Evolutionary conservation across 1,140 invertebrate species (phyloP), one percentile per base, ranked within the genome.

Genomic region (Lepidurus apus): DNA sequence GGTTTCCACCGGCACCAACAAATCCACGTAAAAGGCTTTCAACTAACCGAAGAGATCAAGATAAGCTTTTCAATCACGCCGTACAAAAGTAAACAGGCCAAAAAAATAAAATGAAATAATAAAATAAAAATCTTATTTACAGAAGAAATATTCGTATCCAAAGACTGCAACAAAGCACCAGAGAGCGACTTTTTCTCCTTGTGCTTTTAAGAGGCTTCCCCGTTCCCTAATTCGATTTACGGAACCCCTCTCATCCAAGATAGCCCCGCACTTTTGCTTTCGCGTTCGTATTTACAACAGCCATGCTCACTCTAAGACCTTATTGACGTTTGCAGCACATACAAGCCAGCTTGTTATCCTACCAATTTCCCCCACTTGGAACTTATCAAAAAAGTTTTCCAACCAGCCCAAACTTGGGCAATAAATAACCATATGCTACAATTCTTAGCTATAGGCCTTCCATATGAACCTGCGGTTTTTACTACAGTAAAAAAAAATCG

Each of bases 1-100:
- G 74, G 93, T 94, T 88, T 96, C 95, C 84, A 96, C 86, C 80
- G 94, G 95, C 75, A 95, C 93, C 79, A 96, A 87, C 79, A 96
- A 88, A 88, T 96, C 95, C 42, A 96, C 94, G 87, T 96, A 96
- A 85, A 96, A 96, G 17, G 94, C 95, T 88, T 96, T 95, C 78
- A 96, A 85, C 94, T 96, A 88, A 79, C 90, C 81, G 85, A 81
- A 82, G 82, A 81, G 79, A 77, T 43, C 65, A 74, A 10, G 73
- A 44, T 47, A 26, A 44, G 47, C 43, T 45, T 26, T 45, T 43
- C 21, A 44, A 43, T 45, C 11, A 76, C 6, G 24, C 44, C 7
- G 7, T 34, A 74, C 24, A 80, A 26, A 8, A 21, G 34, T 9
- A 77, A 65, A 77, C 76, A 47, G 6, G 42, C 9, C 77, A 11